phyloP scores from a whole-genome alignment of 2,113 vertebrate genomes.

The Antechinus stuartii region DNA sequence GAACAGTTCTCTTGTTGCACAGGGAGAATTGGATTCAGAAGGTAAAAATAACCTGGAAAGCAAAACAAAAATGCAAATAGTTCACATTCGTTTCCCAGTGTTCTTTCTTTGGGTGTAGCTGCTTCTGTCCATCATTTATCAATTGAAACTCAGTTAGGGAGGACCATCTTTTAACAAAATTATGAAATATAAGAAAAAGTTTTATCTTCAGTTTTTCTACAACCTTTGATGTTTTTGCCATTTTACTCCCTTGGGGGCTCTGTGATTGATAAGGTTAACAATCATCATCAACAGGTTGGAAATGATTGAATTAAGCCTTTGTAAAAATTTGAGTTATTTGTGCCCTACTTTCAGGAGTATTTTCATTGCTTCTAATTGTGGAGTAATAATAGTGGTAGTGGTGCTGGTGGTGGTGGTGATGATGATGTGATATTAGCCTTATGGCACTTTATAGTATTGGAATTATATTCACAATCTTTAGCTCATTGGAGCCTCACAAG shows the following conservation, averaged over 20 bases:
- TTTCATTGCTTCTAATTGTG: background rate
- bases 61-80: too few relatives aligned
- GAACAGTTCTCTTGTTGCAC: too few relatives aligned
- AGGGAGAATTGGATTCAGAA: too few relatives aligned
- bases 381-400: background rate
- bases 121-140: too few relatives aligned
- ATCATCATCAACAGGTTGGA: background rate
- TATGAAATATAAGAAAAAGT: background rate
- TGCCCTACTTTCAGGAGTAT: background rate
- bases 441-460: background rate
- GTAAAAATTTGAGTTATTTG: background rate
- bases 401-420: background rate
- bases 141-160: too few relatives aligned
- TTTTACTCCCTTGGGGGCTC: background rate
- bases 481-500: background rate
- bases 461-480: background rate
- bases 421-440: background rate
- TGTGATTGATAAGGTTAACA: background rate
- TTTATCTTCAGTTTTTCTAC: background rate
- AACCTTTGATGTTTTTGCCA: background rate
- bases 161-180: background rate
- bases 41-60: too few relatives aligned
- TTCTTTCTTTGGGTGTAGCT: too few relatives aligned
- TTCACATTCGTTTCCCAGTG: too few relatives aligned
- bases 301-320: background rate